phyloP scores from a whole-genome alignment of 2,113 vertebrate species.

The Neoarius graeffei region DNA sequence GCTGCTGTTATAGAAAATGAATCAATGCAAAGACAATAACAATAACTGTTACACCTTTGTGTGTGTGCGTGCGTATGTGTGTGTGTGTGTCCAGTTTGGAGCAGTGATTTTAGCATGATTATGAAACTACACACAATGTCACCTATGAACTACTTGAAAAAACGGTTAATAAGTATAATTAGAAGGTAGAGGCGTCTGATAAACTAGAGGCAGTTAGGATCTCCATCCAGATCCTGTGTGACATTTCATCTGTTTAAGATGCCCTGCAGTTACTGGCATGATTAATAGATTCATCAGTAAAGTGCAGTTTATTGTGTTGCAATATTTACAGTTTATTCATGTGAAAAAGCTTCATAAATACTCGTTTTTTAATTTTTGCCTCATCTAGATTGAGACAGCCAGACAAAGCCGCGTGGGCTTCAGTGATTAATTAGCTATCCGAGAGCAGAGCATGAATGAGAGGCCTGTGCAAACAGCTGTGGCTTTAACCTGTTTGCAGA shows the following conservation, averaged over 20 bases:
- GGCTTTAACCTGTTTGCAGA: conserved; percentile 51
- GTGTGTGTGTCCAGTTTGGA: background rate
- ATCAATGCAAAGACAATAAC: background rate
- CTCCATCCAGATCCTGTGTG: background rate
- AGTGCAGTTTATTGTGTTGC: background rate
- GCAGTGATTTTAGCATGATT: background rate
- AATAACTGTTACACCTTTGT: background rate
- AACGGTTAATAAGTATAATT: background rate
- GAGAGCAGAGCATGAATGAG: conserved; percentile 35
- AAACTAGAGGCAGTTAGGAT: background rate
- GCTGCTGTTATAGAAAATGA: background rate
- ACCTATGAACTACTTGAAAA: background rate
- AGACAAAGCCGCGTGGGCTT: conserved; percentile 39
- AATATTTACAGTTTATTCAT: background rate
- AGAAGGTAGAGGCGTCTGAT: background rate
- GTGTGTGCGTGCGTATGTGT: background rate
- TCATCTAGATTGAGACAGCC: background rate
- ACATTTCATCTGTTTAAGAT: background rate
- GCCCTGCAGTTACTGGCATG: background rate
- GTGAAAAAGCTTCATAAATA: conserved; percentile 1
- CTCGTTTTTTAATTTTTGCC: conserved; percentile 12
- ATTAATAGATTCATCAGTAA: conserved; percentile 8
- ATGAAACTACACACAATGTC: background rate
- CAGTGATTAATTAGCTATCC: conserved; percentile 48
- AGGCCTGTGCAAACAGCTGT: conserved; percentile 40